Evolutionary conservation across 2,113 vertebrate species (phyloP).

Genomic region (Parotia lawesii): DNA sequence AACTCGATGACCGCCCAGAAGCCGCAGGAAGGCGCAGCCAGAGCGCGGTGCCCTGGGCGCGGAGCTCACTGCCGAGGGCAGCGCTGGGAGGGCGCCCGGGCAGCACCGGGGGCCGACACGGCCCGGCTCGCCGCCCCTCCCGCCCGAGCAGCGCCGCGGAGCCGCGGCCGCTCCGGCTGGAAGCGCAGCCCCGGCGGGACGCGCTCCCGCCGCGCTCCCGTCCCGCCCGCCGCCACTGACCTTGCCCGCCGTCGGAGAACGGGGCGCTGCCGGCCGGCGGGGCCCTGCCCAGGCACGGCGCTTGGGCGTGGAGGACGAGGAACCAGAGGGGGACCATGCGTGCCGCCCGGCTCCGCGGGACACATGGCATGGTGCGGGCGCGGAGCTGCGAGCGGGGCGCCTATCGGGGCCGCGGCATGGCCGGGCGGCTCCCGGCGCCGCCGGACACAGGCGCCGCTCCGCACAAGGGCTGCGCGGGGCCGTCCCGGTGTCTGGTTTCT

Average conservation of each 20-base stretch:
- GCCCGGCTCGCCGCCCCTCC: neutral
- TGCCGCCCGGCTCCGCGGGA: constrained; percentile 71
- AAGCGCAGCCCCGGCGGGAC: neutral
- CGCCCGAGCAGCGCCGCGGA: neutral
- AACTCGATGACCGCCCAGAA: neutral
- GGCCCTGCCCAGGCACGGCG: constrained; percentile 68
- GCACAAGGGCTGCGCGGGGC: constrained; percentile 38
- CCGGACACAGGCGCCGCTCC: neutral
- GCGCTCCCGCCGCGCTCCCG: neutral
- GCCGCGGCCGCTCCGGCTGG: neutral
- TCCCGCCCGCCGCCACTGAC: constrained; percentile 72
- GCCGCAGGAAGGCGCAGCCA: neutral
- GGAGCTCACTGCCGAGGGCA: neutral
- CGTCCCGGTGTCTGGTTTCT: constrained; percentile 57
- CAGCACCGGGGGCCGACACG: no score
- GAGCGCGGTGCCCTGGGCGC: neutral
- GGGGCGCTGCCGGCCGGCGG: constrained; percentile 60
- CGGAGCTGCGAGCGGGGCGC: neutral
- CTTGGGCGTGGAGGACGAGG: constrained; percentile 72
- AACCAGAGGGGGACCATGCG: constrained; percentile 63
- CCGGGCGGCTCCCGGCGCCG: neutral
- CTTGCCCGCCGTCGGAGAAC: constrained; percentile 82
- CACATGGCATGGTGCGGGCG: constrained; percentile 83
- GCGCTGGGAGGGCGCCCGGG: neutral
- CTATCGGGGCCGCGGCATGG: constrained; percentile 58